Base-by-base conservation (phyloP, 2,888 invertebrate genomes). In the Chaitophorus viminalis region DNA sequence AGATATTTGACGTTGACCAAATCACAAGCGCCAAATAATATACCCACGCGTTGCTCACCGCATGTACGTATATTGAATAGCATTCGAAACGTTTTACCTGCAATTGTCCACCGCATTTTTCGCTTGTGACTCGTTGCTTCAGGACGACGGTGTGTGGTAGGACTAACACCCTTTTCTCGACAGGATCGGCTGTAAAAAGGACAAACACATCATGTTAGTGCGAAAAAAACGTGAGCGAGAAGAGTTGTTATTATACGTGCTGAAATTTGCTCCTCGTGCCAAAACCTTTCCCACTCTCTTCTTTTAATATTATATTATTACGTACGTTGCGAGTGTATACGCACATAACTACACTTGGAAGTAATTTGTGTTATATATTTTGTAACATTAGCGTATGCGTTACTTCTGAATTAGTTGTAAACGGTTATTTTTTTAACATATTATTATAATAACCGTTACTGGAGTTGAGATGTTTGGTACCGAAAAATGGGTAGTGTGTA, bases 61-160 rank as follows among this genome's bases (percentile, higher is more conserved):
- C n/a, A n/a, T n/a, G n/a, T n/a, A n/a, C n/a, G n/a, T n/a, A n/a
- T 39, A 8, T 39, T 39, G 39, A 21, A 1, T 60, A n/a, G n/a
- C 21, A 52, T 4, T 60, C n/a, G n/a, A 79, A 33, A 33, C 21
- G 33, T 70, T 17, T 82, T 82, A 82, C 82, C 72, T 72, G 82
- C 82, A 33, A 82, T 74, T n/a, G 82, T 54, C 82, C 82, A 82
- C 82, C 72, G 82, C 72, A 74, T 82, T 82, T 82, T 82, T n/a
- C 18, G 18, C 54, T 72, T 52, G n/a, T 17, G n/a, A n/a, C 17
- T 65, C 29, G 39, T n/a, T 65, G 78, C 33, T 33, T 46, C 46
- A 9, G 6, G 46, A 4, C 21, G 54, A 31, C 33, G 25, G 60
- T 14, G 54, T 3, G 18, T 11, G 14, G 65, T 3, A n/a, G 8